Evolutionary conservation across 1,140 invertebrate species (phyloP).

Genomic region (Trissolcus basalis): DNA sequence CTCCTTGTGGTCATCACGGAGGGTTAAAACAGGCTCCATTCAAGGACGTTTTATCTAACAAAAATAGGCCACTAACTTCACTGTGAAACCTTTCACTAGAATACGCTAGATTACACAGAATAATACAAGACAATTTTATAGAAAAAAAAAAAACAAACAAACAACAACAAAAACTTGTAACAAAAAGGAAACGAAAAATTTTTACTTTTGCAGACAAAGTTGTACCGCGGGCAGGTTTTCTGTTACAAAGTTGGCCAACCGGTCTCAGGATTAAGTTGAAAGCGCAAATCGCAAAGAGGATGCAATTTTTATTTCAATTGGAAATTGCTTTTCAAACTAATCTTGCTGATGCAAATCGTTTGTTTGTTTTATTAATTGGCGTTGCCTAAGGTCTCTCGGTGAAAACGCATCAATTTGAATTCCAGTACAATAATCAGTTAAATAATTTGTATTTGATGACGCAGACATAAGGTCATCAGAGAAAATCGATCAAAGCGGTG

Average conservation of each 20-base stretch:
- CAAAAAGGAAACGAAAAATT: no score
- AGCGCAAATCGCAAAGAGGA: no score
- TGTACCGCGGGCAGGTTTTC: not conserved
- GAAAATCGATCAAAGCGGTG: constrained; percentile 44
- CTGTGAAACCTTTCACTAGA: constrained; percentile 18
- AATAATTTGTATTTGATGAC: constrained; percentile 41
- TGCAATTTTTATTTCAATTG: no score
- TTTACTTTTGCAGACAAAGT: not conserved
- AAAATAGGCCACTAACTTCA: constrained; percentile 33
- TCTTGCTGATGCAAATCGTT: no score
- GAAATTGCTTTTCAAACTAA: no score
- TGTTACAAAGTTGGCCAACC: no score
- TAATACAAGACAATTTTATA: constrained; percentile 18
- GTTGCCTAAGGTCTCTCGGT: no score
- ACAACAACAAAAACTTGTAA: no score
- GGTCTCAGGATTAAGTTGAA: no score
- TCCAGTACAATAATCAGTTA: constrained; percentile 17
- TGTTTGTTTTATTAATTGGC: no score
- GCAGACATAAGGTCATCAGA: constrained; percentile 26
- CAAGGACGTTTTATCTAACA: constrained; percentile 43
- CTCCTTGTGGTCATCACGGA: constrained; percentile 35
- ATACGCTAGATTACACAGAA: constrained; percentile 26
- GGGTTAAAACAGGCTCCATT: constrained; percentile 37
- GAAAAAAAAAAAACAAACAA: not conserved
- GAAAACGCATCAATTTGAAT: no score